Evolutionary conservation across 2,113 vertebrate species (phyloP), one percentile per base, ranked within the genome.

Genomic region (Rhagologus leucostigma): DNA sequence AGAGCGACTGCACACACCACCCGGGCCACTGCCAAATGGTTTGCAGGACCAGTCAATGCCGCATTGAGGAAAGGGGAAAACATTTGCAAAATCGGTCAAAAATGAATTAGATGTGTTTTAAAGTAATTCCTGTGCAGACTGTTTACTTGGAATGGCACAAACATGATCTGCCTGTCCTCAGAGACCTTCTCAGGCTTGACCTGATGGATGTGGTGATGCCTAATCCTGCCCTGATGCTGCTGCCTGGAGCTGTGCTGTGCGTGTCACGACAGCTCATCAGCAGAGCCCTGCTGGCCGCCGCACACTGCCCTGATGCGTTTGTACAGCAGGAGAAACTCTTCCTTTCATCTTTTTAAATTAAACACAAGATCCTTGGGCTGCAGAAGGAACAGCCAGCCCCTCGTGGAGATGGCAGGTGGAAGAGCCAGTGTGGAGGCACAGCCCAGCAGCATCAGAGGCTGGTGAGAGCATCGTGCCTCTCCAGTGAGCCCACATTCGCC

Each of bases 101-200:
- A 95, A 64, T 21, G 24, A 84, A 46, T 41, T 57, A 55, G 68
- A 69, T n/a, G 87, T 10, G 33, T 80, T 97, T 93, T 42, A 91
- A 89, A 95, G 88, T 26, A 27, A 53, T 91, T 95, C 59, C 53
- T 87, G 94, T 83, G 81, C 78, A 79, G 87, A 87, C 84, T 90
- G 83, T 96, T 95, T 95, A 69, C 78, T 82, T 49, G 53, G 82
- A 91, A 63, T 26, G 71, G 84, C 96, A 87, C 63, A 81, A 68
- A 70, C 53, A 64, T 10, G 79, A 77, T 85, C 6, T 2, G 55
- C 33, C 46, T 0, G 10, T 85, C 75, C 90, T 81, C 26, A n/a
- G 56, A 56, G 73, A 44, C 91, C 65, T 87, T 74, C 60, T 50
- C 1, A 4, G 62, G 49, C 49, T 60, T 81, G 90, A 84, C 81